Evolutionary conservation across 37 sponge, comb jelly and placozoan genomes (phyloP).

Genomic region (Amphimedon queenslandica): DNA sequence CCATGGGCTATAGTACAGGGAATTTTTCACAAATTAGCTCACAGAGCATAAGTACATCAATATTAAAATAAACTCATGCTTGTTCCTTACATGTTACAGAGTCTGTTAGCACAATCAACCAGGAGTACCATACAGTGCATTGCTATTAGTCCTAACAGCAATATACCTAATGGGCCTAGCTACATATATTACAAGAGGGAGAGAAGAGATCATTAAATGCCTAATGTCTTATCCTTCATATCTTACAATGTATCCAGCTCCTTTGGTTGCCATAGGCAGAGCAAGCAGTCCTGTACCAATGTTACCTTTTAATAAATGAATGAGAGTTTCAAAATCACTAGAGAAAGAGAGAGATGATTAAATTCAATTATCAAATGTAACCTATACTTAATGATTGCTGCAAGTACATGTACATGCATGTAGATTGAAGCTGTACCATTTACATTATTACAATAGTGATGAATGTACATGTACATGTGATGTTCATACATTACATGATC

Average conservation of each 20-base stretch:
- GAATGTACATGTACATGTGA: too few relatives aligned
- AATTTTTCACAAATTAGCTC: too few relatives aligned
- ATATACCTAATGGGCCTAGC: slow-evolving; percentile 45
- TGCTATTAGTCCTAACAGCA: slow-evolving; percentile 71
- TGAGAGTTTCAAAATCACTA: slow-evolving; percentile 71
- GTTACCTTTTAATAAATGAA: slow-evolving; percentile 87
- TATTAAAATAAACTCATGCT: too few relatives aligned
- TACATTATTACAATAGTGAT: not conserved
- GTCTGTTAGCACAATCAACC: slow-evolving; percentile 38
- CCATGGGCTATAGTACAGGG: too few relatives aligned
- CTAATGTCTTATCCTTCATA: too few relatives aligned
- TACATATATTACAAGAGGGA: not conserved
- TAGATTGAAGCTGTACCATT: too few relatives aligned
- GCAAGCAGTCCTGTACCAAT: slow-evolving; percentile 91
- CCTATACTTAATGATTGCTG: too few relatives aligned
- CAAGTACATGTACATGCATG: too few relatives aligned
- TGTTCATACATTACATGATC: too few relatives aligned
- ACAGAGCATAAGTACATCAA: too few relatives aligned
- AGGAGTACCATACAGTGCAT: slow-evolving; percentile 80
- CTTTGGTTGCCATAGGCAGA: slow-evolving; percentile 64
- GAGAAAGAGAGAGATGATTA: not conserved
- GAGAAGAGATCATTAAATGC: not conserved
- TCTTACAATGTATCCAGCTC: slow-evolving; percentile 78
- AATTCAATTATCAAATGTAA: too few relatives aligned
- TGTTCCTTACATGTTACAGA: slow-evolving; percentile 34